Percentiles rank a stretch among this genome's conserved stretches.
These are phyloP conservation scores for Lepidiolamprologus cunningtoni DNA, from an alignment of 2,113 vertebrate genomes.

Conservation along the genomic window DNA sequence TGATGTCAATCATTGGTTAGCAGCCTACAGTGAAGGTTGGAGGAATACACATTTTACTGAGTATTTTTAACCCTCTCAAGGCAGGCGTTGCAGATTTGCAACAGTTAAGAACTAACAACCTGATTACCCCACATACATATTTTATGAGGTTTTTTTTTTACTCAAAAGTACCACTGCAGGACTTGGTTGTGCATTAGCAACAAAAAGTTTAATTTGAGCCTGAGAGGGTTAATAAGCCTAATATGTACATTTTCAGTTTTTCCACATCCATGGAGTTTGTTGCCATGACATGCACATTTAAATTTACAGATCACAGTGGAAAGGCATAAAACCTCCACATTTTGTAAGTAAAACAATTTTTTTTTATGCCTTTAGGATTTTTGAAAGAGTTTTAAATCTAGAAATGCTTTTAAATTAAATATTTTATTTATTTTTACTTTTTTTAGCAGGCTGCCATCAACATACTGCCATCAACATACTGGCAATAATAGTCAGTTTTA, in stretches of 20 bases:
- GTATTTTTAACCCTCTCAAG: neutral
- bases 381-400: neutral
- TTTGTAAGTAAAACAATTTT: neutral
- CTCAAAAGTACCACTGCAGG: neutral
- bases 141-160: neutral
- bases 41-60: neutral
- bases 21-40: neutral
- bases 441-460: neutral
- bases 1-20: neutral
- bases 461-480: neutral
- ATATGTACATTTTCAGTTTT: neutral
- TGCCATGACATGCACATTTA: neutral
- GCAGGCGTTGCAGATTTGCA: neutral
- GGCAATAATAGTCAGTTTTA: neutral
- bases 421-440: neutral
- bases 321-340: neutral
- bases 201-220: neutral
- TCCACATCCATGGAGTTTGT: neutral
- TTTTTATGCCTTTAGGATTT: neutral
- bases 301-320: neutral
- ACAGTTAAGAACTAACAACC: neutral
- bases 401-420: neutral
- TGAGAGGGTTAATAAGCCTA: neutral
- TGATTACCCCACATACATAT: neutral
- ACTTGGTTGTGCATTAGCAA: neutral